Evolutionary conservation across 2,113 vertebrate species (phyloP), one percentile per base, ranked within the genome.

Genomic region (Thryonomys swinderianus): DNA sequence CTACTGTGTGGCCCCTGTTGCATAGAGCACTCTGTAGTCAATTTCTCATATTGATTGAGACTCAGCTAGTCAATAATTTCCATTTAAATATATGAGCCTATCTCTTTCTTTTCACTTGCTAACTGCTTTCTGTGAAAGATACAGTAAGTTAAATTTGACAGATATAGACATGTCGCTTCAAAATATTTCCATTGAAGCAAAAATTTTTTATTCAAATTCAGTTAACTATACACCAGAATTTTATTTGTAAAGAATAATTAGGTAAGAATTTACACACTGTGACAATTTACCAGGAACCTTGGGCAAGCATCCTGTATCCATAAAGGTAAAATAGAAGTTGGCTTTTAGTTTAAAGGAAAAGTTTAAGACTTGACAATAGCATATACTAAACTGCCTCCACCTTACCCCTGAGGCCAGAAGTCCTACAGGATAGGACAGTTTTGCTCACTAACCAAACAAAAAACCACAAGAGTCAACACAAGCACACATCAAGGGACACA

Each of bases 311-410:
- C 11, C 0, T 86, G 32, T 80, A n/a, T 73, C 23, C 45, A 42
- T 32, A 90, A 85, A 93, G n/a, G 59, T 74, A 90, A 95, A 86
- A 40, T 20, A 37, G 14, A 42, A 81, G 13, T 55, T 16, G 27
- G 21, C 37, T 85, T 81, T 85, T 53, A 67, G 13, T 37, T 93
- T 93, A 23, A 94, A 88, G 53, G 3, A 74, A 90, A 92, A 81
- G 30, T 32, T 62, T 37, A 51, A 84, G 78, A 94, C 37, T 80
- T 74, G 5, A 83, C 20, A 13, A 80, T 61, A 85, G 48, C 8
- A 83, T 84, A 85, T 17, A 27, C 66, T 14, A 71, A 88, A 94
- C 27, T 37, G 1, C 16, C 90, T 94, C 71, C 48, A 69, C 81
- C 93, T 42, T 40, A 73, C 27, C 51, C 61, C 30, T 78, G 30